Percentiles rank a stretch among this genome's conserved stretches.
These are phyloP conservation scores for Dorcus parallelipipedus DNA, from an alignment of 2,888 invertebrate species.

Conservation along the genomic window DNA sequence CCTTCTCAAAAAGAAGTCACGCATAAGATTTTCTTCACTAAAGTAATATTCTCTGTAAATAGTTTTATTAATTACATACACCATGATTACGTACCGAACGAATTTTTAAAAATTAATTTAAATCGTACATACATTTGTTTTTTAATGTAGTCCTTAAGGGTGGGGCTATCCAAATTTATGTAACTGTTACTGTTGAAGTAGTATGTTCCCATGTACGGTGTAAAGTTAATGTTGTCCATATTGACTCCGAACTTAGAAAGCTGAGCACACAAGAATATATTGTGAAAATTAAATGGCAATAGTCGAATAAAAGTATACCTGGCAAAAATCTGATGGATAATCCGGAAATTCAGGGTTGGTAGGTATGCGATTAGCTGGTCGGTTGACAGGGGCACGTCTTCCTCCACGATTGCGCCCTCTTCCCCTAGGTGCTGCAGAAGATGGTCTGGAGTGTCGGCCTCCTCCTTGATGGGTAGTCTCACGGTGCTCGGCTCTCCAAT, in stretches of 20 bases:
- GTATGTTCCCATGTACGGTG: constrained; percentile 60
- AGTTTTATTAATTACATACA: neutral
- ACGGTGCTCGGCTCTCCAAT: constrained; percentile 40
- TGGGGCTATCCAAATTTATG: constrained; percentile 47
- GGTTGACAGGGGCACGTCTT: constrained; percentile 47
- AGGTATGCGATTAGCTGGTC: constrained; percentile 48
- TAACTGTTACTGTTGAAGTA: constrained; percentile 56
- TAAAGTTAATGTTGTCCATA: constrained; percentile 33
- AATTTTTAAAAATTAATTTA: neutral
- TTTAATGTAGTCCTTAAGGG: constrained; percentile 78
- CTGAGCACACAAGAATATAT: constrained; percentile 31
- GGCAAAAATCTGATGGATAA: constrained; percentile 28
- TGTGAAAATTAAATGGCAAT: neutral
- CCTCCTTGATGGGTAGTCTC: constrained; percentile 11
- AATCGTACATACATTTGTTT: constrained; percentile 80
- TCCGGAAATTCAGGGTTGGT: constrained; percentile 52
- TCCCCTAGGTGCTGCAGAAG: constrained; percentile 42
- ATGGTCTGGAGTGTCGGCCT: constrained; percentile 31
- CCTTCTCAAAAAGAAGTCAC: constrained; percentile 93
- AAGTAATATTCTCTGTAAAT: constrained; percentile 95
- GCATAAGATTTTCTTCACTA: constrained; percentile 90
- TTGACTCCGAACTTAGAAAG: constrained; percentile 39
- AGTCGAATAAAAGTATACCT: neutral
- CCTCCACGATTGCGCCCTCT: constrained; percentile 53
- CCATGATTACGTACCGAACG: neutral